Evolutionary conservation across 2,113 vertebrate species (phyloP).

Genomic region (Bungarus multicinctus): DNA sequence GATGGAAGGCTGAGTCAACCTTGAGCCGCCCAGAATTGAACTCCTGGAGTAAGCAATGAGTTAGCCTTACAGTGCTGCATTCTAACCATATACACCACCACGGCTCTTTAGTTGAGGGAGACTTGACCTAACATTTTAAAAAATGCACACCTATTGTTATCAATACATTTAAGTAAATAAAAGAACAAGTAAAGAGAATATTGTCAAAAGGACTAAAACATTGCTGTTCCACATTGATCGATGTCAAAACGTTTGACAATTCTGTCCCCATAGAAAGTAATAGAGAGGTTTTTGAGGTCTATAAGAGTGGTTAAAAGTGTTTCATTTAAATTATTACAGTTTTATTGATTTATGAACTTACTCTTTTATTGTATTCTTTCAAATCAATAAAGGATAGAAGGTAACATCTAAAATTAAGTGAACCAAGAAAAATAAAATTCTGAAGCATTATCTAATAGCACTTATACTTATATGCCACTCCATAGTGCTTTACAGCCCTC

Average conservation of each 20-base stretch:
- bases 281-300: neutral
- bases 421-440: neutral
- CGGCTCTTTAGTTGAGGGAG: neutral
- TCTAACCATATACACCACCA: too few species aligned
- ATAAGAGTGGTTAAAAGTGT: neutral
- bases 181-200: neutral
- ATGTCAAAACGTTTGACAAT: neutral
- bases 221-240: neutral
- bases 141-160: neutral
- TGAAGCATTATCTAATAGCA: neutral
- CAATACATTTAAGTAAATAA: neutral
- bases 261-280: neutral
- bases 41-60: too few species aligned
- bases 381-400: neutral
- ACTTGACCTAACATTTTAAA: neutral
- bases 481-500: neutral
- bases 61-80: too few species aligned
- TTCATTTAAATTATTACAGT: neutral
- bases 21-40: too few species aligned
- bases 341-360: neutral
- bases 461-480: neutral
- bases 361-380: neutral
- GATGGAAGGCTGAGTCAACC: too few species aligned
- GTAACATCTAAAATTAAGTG: neutral
- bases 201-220: neutral